These are phyloP conservation scores for Drosophila atroscutellata DNA, from an alignment of 2,888 invertebrate species.

Conservation along the genomic window DNA sequence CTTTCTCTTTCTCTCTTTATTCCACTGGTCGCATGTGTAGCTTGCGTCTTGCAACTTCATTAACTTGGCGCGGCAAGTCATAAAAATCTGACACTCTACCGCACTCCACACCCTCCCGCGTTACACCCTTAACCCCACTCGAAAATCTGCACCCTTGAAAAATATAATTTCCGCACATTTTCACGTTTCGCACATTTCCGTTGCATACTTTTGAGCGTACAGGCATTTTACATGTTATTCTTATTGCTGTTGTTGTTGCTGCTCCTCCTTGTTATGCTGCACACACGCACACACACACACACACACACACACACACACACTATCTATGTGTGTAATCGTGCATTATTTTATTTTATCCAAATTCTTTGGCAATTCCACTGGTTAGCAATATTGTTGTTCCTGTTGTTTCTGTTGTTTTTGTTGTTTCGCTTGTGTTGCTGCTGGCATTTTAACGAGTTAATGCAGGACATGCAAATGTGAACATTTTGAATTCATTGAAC, in stretches of 20 bases:
- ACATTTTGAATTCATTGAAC: constrained; percentile 80
- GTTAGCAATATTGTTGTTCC: constrained; percentile 40
- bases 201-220: constrained; percentile 73
- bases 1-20: constrained; percentile 7
- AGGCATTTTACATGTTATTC: constrained; percentile 63
- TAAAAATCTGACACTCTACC: constrained; percentile 58
- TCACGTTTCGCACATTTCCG: constrained; percentile 78
- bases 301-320: not conserved
- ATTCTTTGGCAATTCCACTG: constrained; percentile 59
- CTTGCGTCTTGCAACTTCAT: constrained; percentile 61
- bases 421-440: constrained; percentile 49
- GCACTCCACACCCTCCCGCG: not conserved
- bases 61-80: constrained; percentile 65
- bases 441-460: constrained; percentile 82
- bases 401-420: constrained; percentile 31
- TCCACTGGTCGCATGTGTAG: constrained; percentile 44
- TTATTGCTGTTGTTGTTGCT: not conserved
- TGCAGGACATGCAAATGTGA: constrained; percentile 81
- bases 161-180: constrained; percentile 79
- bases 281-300: not conserved
- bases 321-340: constrained; percentile 22
- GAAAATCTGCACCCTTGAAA: constrained; percentile 54
- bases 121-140: constrained; percentile 1
- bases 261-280: constrained; percentile 10
- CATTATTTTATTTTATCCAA: constrained; percentile 73